These are phyloP conservation scores for Scolopax rusticola DNA, from an alignment of 2,797 vertebrate genomes.

Conservation along the genomic window DNA sequence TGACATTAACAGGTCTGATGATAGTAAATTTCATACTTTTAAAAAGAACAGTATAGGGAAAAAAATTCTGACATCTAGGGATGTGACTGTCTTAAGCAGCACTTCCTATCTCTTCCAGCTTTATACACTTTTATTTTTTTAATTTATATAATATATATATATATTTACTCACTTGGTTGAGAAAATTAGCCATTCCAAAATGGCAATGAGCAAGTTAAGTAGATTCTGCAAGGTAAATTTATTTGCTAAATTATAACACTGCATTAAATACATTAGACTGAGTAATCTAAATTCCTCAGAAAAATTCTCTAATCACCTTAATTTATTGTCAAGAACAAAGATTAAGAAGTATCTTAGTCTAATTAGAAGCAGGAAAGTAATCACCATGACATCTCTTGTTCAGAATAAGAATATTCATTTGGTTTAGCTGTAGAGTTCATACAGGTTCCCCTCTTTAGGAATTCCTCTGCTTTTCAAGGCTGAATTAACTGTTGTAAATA, in stretches of 20 bases:
- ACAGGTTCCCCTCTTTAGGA: not conserved
- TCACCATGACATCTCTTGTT: not conserved
- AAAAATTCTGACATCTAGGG: not conserved
- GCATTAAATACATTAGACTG: not conserved
- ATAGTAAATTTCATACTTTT: not conserved
- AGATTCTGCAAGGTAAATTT: not conserved
- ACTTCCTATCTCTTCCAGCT: not conserved
- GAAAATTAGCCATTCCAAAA: not conserved
- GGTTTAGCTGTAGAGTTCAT: not conserved
- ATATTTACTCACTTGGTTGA: not conserved
- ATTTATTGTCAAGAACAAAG: not conserved
- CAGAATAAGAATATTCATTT: not conserved
- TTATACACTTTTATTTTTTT: not conserved
- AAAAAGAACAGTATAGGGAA: not conserved
- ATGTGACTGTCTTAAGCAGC: not conserved
- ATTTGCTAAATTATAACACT: not conserved
- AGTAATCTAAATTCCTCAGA: not conserved
- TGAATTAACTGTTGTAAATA: conserved; percentile 1
- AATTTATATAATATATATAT: not conserved
- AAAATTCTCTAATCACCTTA: not conserved
- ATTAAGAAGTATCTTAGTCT: not conserved
- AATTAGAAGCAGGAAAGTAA: not conserved
- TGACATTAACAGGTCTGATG: not conserved
- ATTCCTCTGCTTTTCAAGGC: not conserved
- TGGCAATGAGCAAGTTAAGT: not conserved